phyloP scores from a whole-genome alignment of 2,888 invertebrate genomes.

The Hirtodrosophila cameraria region DNA sequence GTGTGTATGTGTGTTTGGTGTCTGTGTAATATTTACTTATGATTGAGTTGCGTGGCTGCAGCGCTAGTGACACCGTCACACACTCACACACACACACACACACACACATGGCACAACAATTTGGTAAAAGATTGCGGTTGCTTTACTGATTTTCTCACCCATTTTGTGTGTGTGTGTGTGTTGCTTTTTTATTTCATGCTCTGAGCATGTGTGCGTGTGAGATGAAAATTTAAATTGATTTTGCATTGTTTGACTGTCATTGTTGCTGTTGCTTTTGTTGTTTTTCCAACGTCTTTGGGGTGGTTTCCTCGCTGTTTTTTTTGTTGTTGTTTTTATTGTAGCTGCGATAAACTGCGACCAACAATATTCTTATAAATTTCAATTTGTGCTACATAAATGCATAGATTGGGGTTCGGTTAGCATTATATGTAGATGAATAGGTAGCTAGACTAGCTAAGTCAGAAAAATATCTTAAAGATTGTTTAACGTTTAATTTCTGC shows the following conservation, averaged over 20 bases:
- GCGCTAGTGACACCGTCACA: conserved; percentile 53
- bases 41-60: conserved; percentile 75
- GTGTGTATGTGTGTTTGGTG: conserved; percentile 57
- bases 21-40: conserved; percentile 76
- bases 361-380: conserved; percentile 77
- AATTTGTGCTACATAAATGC: conserved; percentile 70
- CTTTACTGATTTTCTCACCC: conserved; percentile 79
- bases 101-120: conserved; percentile 63
- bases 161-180: conserved; percentile 61
- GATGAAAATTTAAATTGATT: conserved; percentile 82
- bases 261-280: conserved; percentile 68
- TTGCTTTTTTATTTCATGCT: conserved; percentile 9
- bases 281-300: conserved; percentile 43
- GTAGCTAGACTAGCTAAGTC: too few relatives aligned
- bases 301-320: conserved; percentile 32
- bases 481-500: too few relatives aligned
- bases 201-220: conserved; percentile 29
- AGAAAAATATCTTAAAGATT: too few relatives aligned
- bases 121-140: conserved; percentile 80
- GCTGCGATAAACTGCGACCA: conserved; percentile 43
- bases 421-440: conserved; percentile 17
- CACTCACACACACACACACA: conserved; percentile 8
- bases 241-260: conserved; percentile 76
- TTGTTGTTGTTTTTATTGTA: conserved; percentile 35
- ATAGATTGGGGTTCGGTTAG: conserved; percentile 19